Evolutionary conservation across 2,888 invertebrate species (phyloP), one percentile per base, ranked within the genome.

Genomic region (Drosophila villosipedis): DNA sequence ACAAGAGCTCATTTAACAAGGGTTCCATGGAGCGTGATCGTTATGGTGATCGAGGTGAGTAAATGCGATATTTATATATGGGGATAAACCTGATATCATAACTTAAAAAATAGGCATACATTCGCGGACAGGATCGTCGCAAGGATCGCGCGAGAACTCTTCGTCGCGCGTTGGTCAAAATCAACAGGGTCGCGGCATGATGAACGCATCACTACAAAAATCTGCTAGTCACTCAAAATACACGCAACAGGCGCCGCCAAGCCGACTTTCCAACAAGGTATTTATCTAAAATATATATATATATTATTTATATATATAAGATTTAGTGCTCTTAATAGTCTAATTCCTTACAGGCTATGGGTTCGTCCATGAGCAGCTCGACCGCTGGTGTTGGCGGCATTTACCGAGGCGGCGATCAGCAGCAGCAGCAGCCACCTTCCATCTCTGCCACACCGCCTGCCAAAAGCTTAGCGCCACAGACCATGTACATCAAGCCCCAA

Each of bases 91-190:
- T 14, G 4, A 30, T 39, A 28, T 10, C n/a, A 14, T n/a, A 28
- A 41, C 30, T 28, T 10, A 41, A 30, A 10, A 30, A 57, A 47
- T 61, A 92, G 92, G 89, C 61, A 93, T 94, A 54, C 93, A 94
- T 78, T 94, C 95, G 10, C 93, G 95, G 73, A 95, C 95, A 47
- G 94, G 95, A 63, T 95, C 95, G 54, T 95, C 95, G 72, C 95
- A 95, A 72, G 92, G 94, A 14, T 94, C 94, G 6, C 91, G 94
- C 37, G 94, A 94, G 77, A 94, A 88, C 61, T 93, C 93, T 0
- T 90, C 92, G 3, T 92, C 93, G 4, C 90, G 92, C 25, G 83
- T 79, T 66, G 76, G 76, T 25, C 92, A 91, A 66, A 86, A 87
- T 54, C 63, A 74, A 31, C 78, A 75, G 66, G 80, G 77, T 70